A percentile compares a stretch with the other conserved stretches of the same genome.
Evolutionary conservation across 1,140 invertebrate genomes (phyloP).

Genomic region (Leptopilina boulardi): DNA sequence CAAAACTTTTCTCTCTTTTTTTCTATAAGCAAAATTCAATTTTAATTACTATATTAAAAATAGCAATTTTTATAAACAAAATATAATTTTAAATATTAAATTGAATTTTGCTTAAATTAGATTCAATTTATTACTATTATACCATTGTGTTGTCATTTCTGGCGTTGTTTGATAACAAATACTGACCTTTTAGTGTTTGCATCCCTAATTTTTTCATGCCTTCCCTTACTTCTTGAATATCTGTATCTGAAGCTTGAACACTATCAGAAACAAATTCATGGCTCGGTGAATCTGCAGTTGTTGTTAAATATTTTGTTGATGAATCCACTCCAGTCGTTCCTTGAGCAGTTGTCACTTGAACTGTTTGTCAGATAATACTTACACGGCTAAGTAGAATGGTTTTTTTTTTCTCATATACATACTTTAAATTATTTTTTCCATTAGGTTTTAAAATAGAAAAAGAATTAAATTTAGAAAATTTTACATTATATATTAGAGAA

Average conservation of each 20-base stretch:
- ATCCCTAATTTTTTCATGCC: slow-evolving; percentile 82
- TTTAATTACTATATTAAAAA: background rate
- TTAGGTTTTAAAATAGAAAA: background rate
- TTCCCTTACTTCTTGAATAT: slow-evolving; percentile 82
- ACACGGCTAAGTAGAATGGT: slow-evolving; percentile 67
- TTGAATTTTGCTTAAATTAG: too few relatives aligned
- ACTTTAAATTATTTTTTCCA: slow-evolving; percentile 33
- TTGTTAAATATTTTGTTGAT: slow-evolving; percentile 44
- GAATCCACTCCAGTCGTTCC: slow-evolving; percentile 50
- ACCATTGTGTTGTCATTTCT: too few relatives aligned
- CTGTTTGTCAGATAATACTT: slow-evolving; percentile 71
- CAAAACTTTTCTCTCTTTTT: background rate
- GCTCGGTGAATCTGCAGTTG: slow-evolving; percentile 63
- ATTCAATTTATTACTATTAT: too few relatives aligned
- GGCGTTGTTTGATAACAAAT: background rate
- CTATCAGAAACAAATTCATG: slow-evolving; percentile 84
- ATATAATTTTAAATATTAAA: too few relatives aligned
- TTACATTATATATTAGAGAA: too few relatives aligned
- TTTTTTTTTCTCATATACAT: slow-evolving; percentile 41
- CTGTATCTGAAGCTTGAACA: slow-evolving; percentile 78
- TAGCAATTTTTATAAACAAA: background rate
- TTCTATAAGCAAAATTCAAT: background rate
- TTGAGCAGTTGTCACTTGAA: slow-evolving; percentile 62
- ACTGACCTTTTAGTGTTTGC: slow-evolving; percentile 72
- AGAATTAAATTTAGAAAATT: too few relatives aligned